Percentiles rank a stretch among this genome's conserved stretches.
These are phyloP conservation scores for Coenonympha arcania DNA, from an alignment of 2,888 invertebrate genomes.

Conservation along the genomic window DNA sequence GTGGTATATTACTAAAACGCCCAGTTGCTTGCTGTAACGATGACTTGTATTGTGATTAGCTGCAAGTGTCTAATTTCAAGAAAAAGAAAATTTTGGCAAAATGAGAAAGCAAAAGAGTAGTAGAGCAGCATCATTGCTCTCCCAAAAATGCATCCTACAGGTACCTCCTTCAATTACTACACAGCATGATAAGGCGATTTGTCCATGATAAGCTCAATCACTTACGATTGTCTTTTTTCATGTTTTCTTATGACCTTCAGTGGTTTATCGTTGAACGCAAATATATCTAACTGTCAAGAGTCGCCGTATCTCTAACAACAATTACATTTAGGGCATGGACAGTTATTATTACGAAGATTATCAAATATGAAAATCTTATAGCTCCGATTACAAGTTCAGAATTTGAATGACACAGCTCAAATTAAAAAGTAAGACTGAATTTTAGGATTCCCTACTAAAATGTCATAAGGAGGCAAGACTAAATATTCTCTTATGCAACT, in stretches of 20 bases:
- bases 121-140: too few species aligned
- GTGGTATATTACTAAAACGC: background rate
- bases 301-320: slow-evolving; percentile 25
- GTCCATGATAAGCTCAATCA: background rate
- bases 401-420: too few species aligned
- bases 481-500: too few species aligned
- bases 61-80: background rate
- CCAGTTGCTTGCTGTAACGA: background rate
- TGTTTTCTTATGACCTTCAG: slow-evolving; percentile 32
- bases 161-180: too few species aligned
- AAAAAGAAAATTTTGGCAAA: background rate
- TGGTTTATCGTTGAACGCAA: slow-evolving; percentile 29
- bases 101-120: background rate
- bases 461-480: too few species aligned
- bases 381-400: background rate
- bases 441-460: too few species aligned
- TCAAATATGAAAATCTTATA: slow-evolving; percentile 20
- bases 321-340: slow-evolving; percentile 49
- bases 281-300: slow-evolving; percentile 28
- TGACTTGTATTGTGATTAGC: background rate
- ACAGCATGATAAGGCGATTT: background rate
- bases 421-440: too few species aligned
- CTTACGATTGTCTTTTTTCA: background rate
- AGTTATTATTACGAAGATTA: slow-evolving; percentile 35
- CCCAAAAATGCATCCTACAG: too few species aligned